Evolutionary conservation across 2,888 invertebrate species (phyloP), one percentile per base, ranked within the genome.

Genomic region (Argynnis bischoffii): DNA sequence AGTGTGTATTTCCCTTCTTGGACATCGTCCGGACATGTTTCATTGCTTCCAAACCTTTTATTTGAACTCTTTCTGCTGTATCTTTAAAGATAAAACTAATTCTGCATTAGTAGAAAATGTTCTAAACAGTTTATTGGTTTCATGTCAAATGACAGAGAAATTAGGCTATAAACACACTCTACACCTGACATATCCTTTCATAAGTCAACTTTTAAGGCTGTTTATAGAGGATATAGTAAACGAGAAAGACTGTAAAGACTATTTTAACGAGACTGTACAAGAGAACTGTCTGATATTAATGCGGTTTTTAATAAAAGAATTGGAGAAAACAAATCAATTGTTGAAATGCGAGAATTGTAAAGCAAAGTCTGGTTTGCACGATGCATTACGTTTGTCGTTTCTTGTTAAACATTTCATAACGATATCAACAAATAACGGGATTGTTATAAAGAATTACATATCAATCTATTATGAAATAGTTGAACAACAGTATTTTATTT

Each of bases 331-430:
- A 0, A 74, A 81, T 0, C 90, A 90, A 35, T 51, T 88, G 0
- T 55, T 85, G 0, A 91, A 89, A 81, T 92, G 92, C 69, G 90
- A 90, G 0, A 84, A 82, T 35, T 92, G 92, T 69, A 74, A 61
- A 2, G 75, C 84, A 0, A 86, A 83, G 76, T 75, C 83, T 0
- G 87, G 89, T 0, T 63, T 86, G 0, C 92, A 92, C 18, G 92
- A 92, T 18, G 79, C 85, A 0, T 70, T 92, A 8, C 76, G 91
- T 0, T 72, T 92, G 0, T 83, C 87, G 0, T 88, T 90, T 51
- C 50, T 83, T 1, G 64, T 81, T 0, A 90, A 87, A 77, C 76
- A 84, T 63, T 81, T 89, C 1, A 74, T 90, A 2, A 76, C 77
- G 0, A 69, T 74, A 0, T 80, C 84, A 0, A 50, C 85, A 0